These are phyloP conservation scores for Idaea dimidiata DNA, from an alignment of 2,888 invertebrate genomes.

Conservation along the genomic window DNA sequence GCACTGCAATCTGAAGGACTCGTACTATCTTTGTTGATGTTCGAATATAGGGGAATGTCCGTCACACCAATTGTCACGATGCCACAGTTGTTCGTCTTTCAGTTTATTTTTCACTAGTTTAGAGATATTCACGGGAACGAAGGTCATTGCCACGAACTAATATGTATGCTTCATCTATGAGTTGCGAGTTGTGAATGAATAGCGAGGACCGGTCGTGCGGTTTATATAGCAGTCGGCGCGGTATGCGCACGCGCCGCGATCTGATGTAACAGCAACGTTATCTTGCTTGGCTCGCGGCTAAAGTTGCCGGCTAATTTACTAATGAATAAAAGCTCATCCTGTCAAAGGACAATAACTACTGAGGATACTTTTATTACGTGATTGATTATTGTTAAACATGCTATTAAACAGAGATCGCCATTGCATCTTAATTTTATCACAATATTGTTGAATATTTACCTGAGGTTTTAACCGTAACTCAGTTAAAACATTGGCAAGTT, in stretches of 20 bases:
- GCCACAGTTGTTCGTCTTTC: slow-evolving; percentile 74
- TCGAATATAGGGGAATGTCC: slow-evolving; percentile 74
- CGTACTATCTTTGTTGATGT: slow-evolving; percentile 70
- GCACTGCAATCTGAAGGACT: slow-evolving; percentile 50
- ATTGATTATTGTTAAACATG: too few species aligned
- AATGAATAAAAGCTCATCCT: neutral
- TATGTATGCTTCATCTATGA: slow-evolving; percentile 67
- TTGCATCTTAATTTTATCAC: too few species aligned
- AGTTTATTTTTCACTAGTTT: slow-evolving; percentile 56
- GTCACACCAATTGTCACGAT: slow-evolving; percentile 76
- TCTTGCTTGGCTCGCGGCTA: slow-evolving; percentile 51
- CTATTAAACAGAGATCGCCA: too few species aligned
- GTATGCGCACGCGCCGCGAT: slow-evolving; percentile 48
- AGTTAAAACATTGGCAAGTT: too few species aligned
- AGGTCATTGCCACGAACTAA: slow-evolving; percentile 77
- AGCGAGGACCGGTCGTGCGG: slow-evolving; percentile 28
- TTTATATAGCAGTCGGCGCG: slow-evolving; percentile 51
- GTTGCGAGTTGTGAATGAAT: slow-evolving; percentile 67
- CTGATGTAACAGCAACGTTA: slow-evolving; percentile 67
- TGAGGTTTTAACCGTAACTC: too few species aligned
- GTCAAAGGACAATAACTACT: neutral
- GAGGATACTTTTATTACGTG: too few species aligned
- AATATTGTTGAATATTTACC: too few species aligned
- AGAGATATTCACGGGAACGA: slow-evolving; percentile 69
- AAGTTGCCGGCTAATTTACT: neutral